Evolutionary conservation across 2,113 vertebrate genomes (phyloP), one percentile per base, ranked within the genome.

Genomic region (Tenebrosternarchus preto): DNA sequence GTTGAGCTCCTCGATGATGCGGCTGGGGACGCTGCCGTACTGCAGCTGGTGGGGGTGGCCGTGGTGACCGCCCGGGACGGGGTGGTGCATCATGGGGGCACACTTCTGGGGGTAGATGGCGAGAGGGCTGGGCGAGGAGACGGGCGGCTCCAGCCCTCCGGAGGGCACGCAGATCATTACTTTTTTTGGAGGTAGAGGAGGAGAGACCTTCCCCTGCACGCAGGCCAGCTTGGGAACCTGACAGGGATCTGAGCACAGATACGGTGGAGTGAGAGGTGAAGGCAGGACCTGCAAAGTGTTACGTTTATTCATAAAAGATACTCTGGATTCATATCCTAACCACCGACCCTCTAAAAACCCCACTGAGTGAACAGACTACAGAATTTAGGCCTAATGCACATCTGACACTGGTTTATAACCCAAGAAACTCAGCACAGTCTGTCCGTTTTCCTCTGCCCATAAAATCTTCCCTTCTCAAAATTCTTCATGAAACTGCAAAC

Each of bases 131-230:
- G 88, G 88, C 39, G 87, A 89, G 0, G 89, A 88, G 33, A 90
- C 88, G 2, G 91, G 85, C 86, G 93, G 91, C 86, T 98, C 97
- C 86, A 94, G 90, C 27, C 95, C 94, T 83, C 95, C 96, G 36
- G 93, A 91, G 81, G 97, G 96, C 93, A 98, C 94, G 82, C 96
- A 98, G 84, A 99, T 97, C 96, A 99, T 96, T 89, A 98, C 96
- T 94, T 99, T 99, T 93, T 99, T 98, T 90, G 97, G 97, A 91
- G 98, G 97, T 92, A 98, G 95, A 77, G 96, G 96, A 87, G 98
- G 98, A 71, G 97, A 99, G 91, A 96, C 94, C 92, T 97, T 98
- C 83, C 95, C 94, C 83, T 95, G 95, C 93, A 97, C 93, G 90
- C 94, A 97, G 93, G 95, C 95, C 92, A 99, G 94, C 94, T 98